Conservation (phyloP, 1,140 invertebrate species). For the Lamellibrachia luymesi region DNA sequence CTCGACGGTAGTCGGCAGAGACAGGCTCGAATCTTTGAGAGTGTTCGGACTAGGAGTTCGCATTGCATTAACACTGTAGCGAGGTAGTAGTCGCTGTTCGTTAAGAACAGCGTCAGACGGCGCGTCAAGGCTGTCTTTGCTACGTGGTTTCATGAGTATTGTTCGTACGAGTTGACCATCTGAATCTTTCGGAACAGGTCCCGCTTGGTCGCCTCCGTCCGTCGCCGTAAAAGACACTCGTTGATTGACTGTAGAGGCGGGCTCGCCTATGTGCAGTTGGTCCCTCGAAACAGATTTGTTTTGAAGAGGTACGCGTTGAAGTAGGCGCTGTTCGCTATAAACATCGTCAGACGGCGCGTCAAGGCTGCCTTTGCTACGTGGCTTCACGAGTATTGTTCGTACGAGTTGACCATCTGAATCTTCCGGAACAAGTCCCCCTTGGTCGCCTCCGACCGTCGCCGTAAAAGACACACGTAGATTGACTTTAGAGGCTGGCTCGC, state of each 20-base stretch:
- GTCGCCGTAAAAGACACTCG: neutral
- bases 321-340: too few species aligned
- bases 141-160: neutral
- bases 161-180: neutral
- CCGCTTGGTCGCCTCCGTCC: neutral
- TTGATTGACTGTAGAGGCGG: too few species aligned
- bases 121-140: neutral
- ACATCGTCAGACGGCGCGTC: neutral
- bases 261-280: too few species aligned
- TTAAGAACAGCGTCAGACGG: neutral
- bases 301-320: neutral
- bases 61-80: too few species aligned
- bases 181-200: neutral
- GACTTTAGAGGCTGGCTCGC: too few species aligned
- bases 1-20: neutral
- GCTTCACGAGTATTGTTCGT: neutral
- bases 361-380: neutral
- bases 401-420: neutral
- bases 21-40: neutral
- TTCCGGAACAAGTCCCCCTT: neutral
- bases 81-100: too few species aligned
- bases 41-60: neutral
- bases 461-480: neutral
- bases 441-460: neutral
- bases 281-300: too few species aligned